Evolutionary conservation across 2,113 vertebrate genomes (phyloP).

Genomic region (Leptobrachium ailaonicum): DNA sequence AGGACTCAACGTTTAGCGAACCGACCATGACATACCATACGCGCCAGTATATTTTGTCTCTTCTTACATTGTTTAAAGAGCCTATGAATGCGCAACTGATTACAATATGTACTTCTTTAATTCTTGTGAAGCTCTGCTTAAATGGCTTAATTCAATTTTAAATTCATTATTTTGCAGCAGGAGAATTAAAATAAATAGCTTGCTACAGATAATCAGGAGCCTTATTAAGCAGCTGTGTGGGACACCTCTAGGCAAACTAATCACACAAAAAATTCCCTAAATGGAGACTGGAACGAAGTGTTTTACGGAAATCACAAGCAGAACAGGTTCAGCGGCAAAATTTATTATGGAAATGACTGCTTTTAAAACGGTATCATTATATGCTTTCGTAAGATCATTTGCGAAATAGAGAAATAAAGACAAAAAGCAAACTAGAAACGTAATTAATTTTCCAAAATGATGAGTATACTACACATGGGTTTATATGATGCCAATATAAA

Average conservation of each 20-base stretch:
- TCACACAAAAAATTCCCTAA: conserved; percentile 17
- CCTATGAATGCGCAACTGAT: neutral
- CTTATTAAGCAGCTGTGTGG: conserved; percentile 50
- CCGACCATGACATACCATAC: too few relatives aligned
- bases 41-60: neutral
- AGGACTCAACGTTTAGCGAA: too few relatives aligned
- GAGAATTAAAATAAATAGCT: conserved; percentile 46
- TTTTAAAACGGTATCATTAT: neutral
- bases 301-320: neutral
- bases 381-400: too few relatives aligned
- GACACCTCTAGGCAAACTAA: conserved; percentile 42
- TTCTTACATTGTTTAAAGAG: neutral
- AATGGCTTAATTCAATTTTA: conserved; percentile 32
- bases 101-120: conserved; percentile 1
- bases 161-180: conserved; percentile 43
- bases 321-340: neutral
- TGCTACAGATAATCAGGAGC: conserved; percentile 44
- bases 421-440: too few relatives aligned
- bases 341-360: neutral
- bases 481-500: too few relatives aligned
- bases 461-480: too few relatives aligned
- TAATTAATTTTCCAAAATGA: too few relatives aligned
- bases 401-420: too few relatives aligned
- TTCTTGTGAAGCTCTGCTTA: conserved; percentile 17
- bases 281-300: neutral